Evolutionary conservation across 2,113 vertebrate species (phyloP).

Genomic region (Hirundichthys speculiger): DNA sequence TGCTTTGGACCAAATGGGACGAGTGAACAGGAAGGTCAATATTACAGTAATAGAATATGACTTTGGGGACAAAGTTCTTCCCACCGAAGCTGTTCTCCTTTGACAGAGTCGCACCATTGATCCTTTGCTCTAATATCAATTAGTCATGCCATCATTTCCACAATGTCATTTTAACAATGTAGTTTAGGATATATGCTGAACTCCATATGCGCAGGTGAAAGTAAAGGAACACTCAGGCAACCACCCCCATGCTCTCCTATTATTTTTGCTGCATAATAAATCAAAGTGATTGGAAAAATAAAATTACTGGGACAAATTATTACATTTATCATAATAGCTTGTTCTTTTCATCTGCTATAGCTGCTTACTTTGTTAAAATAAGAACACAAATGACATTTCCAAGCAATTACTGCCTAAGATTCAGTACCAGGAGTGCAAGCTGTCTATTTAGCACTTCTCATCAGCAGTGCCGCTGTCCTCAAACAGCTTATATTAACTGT

Average conservation of each 20-base stretch:
- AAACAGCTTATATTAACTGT: neutral
- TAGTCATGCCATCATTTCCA: conserved; percentile 43
- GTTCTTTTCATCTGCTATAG: conserved; percentile 51
- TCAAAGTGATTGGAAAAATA: conserved; percentile 49
- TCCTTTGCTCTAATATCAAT: conserved; percentile 64
- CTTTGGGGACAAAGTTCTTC: conserved; percentile 58
- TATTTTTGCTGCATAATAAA: conserved; percentile 52
- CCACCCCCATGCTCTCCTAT: conserved; percentile 22
- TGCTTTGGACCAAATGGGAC: conserved; percentile 62
- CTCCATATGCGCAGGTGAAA: neutral
- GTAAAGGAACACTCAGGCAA: neutral
- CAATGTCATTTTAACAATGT: conserved; percentile 54
- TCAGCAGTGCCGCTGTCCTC: neutral
- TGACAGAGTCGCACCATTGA: conserved; percentile 47
- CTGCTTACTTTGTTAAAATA: conserved; percentile 53
- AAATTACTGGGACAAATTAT: conserved; percentile 55
- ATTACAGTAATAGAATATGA: conserved; percentile 72
- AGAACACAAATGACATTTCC: conserved; percentile 50
- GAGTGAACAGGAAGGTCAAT: conserved; percentile 68
- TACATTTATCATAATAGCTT: conserved; percentile 61
- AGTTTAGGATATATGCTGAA: conserved; percentile 25
- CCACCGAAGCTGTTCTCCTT: conserved; percentile 42
- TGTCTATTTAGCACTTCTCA: conserved; percentile 19
- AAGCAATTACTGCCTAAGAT: conserved; percentile 36
- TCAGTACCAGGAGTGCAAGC: conserved; percentile 11